These are phyloP conservation scores for Rhagium mordax DNA, from an alignment of 2,888 invertebrate species.

Conservation along the genomic window DNA sequence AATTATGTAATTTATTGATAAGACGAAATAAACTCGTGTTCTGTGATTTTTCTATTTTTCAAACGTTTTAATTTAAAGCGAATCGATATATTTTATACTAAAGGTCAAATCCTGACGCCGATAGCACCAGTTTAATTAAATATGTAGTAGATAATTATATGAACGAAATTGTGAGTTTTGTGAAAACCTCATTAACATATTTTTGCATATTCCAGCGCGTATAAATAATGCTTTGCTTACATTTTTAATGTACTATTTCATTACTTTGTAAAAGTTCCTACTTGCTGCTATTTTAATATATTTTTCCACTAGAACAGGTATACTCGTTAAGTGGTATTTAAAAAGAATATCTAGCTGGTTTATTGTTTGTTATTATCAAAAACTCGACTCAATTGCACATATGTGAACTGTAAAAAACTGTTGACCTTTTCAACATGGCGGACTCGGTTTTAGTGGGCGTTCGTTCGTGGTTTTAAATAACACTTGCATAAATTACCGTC, in stretches of 20 bases:
- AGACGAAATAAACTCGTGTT: not conserved
- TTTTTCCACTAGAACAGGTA: not conserved
- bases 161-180: not conserved
- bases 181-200: slow-evolving; percentile 16
- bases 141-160: not conserved
- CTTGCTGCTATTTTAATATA: not conserved
- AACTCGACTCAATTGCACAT: too few species aligned
- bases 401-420: not conserved
- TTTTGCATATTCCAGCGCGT: slow-evolving; percentile 3
- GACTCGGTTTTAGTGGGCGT: slow-evolving; percentile 5
- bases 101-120: slow-evolving; percentile 3
- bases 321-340: too few species aligned
- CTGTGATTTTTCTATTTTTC: not conserved
- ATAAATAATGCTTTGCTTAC: not conserved
- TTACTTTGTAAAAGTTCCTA: not conserved
- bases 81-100: not conserved
- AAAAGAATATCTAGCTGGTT: too few species aligned
- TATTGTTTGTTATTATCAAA: too few species aligned
- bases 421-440: slow-evolving; percentile 7
- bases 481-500: not conserved
- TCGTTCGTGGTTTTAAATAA: slow-evolving; percentile 15
- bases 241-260: too few species aligned
- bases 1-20: slow-evolving; percentile 23
- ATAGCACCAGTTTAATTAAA: not conserved
- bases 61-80: not conserved